Conservation (phyloP, 2,113 vertebrate species). For the Semicossyphus pulcher region DNA sequence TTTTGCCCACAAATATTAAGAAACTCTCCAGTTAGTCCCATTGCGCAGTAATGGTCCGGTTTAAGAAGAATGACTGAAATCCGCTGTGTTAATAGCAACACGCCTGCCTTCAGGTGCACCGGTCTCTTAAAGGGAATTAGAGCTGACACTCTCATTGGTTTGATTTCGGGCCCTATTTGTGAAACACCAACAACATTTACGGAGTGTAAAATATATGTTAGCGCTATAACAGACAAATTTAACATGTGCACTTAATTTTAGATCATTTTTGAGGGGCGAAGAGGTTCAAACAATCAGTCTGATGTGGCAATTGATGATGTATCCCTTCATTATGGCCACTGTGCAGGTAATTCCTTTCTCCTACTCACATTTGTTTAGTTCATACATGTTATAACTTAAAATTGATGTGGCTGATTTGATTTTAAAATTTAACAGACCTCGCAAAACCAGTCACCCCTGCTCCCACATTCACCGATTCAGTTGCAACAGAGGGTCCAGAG, state of each 20-base stretch:
- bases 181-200: too few relatives aligned
- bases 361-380: background rate
- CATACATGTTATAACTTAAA: background rate
- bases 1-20: too few relatives aligned
- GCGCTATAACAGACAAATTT: background rate
- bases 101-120: too few relatives aligned
- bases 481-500: conserved; percentile 16
- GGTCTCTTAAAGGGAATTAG: too few relatives aligned
- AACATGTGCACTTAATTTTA: conserved; percentile 45
- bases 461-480: conserved; percentile 17
- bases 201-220: background rate
- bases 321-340: conserved; percentile 65
- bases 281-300: conserved; percentile 73
- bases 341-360: conserved; percentile 60
- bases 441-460: conserved; percentile 13
- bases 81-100: too few relatives aligned
- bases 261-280: conserved; percentile 81
- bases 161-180: too few relatives aligned
- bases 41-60: too few relatives aligned
- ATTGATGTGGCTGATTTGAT: background rate
- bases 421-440: conserved; percentile 38
- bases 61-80: too few relatives aligned
- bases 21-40: too few relatives aligned
- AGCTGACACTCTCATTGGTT: too few relatives aligned
- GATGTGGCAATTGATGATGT: conserved; percentile 82